Percentiles rank a stretch among this genome's conserved stretches.
Conservation (phyloP, 2,888 invertebrate genomes). For the Quadroppia sp. region DNA sequence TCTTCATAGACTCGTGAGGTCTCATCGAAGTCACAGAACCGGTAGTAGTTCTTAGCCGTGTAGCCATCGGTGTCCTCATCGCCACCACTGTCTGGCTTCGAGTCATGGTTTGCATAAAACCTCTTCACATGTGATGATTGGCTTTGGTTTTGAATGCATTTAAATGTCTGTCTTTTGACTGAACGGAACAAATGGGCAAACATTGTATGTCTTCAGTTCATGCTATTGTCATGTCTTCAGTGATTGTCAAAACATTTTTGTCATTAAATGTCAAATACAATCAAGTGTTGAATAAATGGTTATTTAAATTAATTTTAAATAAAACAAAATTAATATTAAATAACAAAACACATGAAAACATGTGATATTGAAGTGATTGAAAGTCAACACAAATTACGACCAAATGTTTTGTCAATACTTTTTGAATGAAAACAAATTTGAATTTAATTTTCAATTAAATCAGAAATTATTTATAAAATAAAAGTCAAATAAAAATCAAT, state of each 20-base stretch:
- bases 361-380: too few species aligned
- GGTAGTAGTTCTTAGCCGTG: background rate
- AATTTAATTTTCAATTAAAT: too few species aligned
- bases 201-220: background rate
- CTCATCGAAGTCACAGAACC: background rate
- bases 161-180: conserved; percentile 4
- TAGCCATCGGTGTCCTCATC: background rate
- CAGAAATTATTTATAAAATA: too few species aligned
- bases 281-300: background rate
- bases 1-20: background rate
- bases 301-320: background rate
- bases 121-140: conserved; percentile 5
- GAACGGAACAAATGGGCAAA: background rate
- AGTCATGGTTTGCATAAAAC: conserved; percentile 4
- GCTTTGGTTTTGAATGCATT: background rate
- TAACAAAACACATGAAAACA: background rate
- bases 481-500: too few species aligned
- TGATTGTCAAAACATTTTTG: background rate
- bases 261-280: background rate
- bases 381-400: too few species aligned
- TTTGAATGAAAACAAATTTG: too few species aligned
- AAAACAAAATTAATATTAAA: background rate
- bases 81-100: background rate
- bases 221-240: background rate
- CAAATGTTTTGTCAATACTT: too few species aligned